Conservation (phyloP, 2,888 invertebrate species). For the Cecidostiba fungosa region DNA sequence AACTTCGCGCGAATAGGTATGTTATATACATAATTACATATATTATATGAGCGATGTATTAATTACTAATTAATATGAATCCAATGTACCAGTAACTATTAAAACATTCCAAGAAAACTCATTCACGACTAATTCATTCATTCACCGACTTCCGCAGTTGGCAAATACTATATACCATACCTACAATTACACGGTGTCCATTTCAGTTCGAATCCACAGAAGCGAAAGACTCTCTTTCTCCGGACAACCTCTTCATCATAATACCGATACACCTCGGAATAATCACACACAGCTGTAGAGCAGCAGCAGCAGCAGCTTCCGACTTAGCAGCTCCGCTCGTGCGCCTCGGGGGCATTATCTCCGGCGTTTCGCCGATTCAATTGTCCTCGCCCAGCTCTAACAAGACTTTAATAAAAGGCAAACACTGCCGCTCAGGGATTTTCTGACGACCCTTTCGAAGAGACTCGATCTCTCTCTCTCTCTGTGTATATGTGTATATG, state of each 20-base stretch:
- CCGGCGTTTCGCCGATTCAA: slow-evolving; percentile 79
- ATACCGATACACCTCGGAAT: background rate
- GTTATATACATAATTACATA: too few species aligned
- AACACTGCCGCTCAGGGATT: slow-evolving; percentile 69
- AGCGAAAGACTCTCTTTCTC: slow-evolving; percentile 9
- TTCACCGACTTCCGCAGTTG: too few species aligned
- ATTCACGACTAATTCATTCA: too few species aligned
- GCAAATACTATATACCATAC: too few species aligned
- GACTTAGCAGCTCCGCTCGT: slow-evolving; percentile 22
- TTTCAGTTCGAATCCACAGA: slow-evolving; percentile 33
- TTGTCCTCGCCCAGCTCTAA: slow-evolving; percentile 77
- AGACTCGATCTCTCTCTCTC: background rate
- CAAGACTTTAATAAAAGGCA: slow-evolving; percentile 80
- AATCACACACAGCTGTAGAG: background rate
- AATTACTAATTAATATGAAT: too few species aligned
- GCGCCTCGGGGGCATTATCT: slow-evolving; percentile 42
- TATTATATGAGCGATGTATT: too few species aligned
- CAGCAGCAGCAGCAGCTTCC: slow-evolving; percentile 1
- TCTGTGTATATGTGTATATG: background rate
- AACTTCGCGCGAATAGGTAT: too few species aligned
- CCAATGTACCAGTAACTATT: too few species aligned
- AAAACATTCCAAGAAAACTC: too few species aligned
- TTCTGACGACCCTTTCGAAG: slow-evolving; percentile 4
- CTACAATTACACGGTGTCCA: slow-evolving; percentile 54
- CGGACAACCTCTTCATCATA: background rate